Evolutionary conservation across 2,888 invertebrate genomes (phyloP), one percentile per base, ranked within the genome.

Genomic region (Trachelus stipa): DNA sequence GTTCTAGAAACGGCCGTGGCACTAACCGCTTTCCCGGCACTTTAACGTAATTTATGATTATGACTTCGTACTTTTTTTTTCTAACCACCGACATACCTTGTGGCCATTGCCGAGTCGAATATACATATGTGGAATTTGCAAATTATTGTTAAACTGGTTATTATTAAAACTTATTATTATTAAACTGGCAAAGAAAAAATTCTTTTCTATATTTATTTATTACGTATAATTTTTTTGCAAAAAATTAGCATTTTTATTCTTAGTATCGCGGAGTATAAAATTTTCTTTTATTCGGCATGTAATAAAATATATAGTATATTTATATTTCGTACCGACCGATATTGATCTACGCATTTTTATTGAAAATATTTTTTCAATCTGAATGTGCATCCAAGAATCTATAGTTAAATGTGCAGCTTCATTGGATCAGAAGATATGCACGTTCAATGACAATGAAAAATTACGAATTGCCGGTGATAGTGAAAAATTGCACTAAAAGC

Each of bases 21-120:
- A 84, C 87, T 87, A 88, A 88, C 86, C 87, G 87, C 86, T 87
- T 85, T 84, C 82, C 85, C 81, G 83, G 85, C 87, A 87, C 88
- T 88, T 88, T 87, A 88, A 86, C 85, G 83, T 88, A 88, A 88
- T 88, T 88, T 88, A 88, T 85, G 87, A 88, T 88, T 87, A 88
- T 87, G 87, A 85, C 85, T 86, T 83, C 83, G 77, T 77, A 73
- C 56, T 83, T 78, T 76, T 77, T 74, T 76, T 34, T 73, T n/a
- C 40, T 40, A 40, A 40, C 40, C 40, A 23, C 23, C 23, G 40
- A 9, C 40, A 40, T 40, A 23, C 23, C 40, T 40, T 6, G 15
- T 23, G 23, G 40, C 40, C 40, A 33, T 34, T 31, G 9, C 3
- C 71, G 71, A n/a, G 71, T 71, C 71, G 15, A 11, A 71, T 71